Base-by-base conservation (phyloP, 1,140 invertebrate species). In the Chelonus insularis region DNA sequence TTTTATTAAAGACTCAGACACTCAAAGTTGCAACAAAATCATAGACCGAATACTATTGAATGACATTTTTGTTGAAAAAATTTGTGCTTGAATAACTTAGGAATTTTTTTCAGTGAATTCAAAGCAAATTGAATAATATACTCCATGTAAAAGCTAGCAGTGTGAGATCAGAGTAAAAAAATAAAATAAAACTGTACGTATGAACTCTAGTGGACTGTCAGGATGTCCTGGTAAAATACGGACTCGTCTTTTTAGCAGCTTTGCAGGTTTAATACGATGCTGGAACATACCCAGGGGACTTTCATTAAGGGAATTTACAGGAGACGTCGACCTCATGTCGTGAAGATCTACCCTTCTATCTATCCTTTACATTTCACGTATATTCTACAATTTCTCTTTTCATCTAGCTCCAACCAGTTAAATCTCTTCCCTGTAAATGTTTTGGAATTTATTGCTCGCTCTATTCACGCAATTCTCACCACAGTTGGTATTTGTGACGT, bases 251-350 rank as follows among this genome's bases (percentile, higher is more conserved):
- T 64, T 72, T 73, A 72, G 69, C 68, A 71, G 72, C 69, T 73
- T 75, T 71, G 68, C 68, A 72, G 72, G 69, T 73, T 78, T 76
- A 78, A 78, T 76, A 78, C 74, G 72, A 75, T 76, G 71, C 68
- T 68, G 64, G 62, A 67, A 72, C 67, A 68, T 76, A 70, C 74
- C 73, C 69, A 63, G 68, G 72, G 68, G 74, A 76, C 74, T 77
- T 77, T 77, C 75, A 77, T 77, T 77, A 77, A 73, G 73, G 68
- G 72, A 76, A 76, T 77, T 76, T 77, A 77, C 73, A 76, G 71
- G 69, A 72, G 68, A 65, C 72, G 67, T 61, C 50, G 60, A 65
- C 62, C 63, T 62, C 63, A 65, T 25, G 62, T 50, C 52, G 43
- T 21, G 43, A 45, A 45, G 21, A 57, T 57, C 55, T 7, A 57